phyloP scores from a whole-genome alignment of 2,113 vertebrate species.

The Thunnus thynnus region DNA sequence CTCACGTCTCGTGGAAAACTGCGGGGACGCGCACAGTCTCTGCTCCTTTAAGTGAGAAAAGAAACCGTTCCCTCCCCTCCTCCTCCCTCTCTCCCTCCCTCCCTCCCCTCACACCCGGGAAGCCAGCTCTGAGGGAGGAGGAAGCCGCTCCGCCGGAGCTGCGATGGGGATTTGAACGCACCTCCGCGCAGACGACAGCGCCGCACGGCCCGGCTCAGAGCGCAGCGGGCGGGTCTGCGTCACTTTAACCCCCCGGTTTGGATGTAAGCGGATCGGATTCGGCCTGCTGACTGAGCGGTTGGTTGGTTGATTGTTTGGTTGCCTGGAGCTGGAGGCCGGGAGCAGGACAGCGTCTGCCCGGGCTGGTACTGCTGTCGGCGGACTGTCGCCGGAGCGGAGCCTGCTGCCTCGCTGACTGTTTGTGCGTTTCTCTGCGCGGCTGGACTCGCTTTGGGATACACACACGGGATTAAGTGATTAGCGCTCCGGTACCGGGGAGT shows the following conservation, averaged over 20 bases:
- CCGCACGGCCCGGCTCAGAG: conserved; percentile 74
- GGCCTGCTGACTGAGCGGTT: conserved; percentile 85
- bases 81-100: neutral
- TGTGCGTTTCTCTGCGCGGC: neutral
- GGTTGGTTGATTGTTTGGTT: conserved; percentile 66
- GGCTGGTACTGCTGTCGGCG: conserved; percentile 77
- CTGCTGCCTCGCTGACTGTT: conserved; percentile 47
- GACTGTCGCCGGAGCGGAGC: conserved; percentile 5
- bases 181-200: conserved; percentile 85
- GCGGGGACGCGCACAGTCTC: conserved; percentile 26
- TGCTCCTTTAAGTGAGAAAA: conserved; percentile 51
- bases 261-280: conserved; percentile 83
- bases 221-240: conserved; percentile 88
- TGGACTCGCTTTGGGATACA: neutral
- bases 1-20: too few relatives aligned
- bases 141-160: conserved; percentile 75
- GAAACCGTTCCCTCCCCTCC: neutral
- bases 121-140: conserved; percentile 76
- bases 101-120: conserved; percentile 57
- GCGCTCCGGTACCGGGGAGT: conserved; percentile 79
- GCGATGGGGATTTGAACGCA: conserved; percentile 83
- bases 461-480: conserved; percentile 80
- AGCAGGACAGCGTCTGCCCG: conserved; percentile 86
- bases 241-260: conserved; percentile 87
- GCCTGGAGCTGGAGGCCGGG: conserved; percentile 71